These are phyloP conservation scores for Columba guinea DNA, from an alignment of 2,797 vertebrate species.

Conservation along the genomic window DNA sequence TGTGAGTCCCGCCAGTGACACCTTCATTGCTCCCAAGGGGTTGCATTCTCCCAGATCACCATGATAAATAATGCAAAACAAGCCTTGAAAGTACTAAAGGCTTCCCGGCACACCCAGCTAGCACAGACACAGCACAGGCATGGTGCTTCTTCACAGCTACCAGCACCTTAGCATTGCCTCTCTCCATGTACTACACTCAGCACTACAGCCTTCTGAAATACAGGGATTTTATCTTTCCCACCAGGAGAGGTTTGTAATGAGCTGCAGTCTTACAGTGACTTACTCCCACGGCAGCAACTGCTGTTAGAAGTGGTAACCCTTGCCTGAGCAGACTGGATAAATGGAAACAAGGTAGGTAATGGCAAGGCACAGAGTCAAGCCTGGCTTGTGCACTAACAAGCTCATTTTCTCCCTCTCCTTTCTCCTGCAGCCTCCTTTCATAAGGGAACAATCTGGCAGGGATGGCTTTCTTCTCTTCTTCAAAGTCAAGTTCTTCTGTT, in stretches of 20 bases:
- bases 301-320: neutral
- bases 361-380: neutral
- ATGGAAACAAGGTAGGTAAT: neutral
- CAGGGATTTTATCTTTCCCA: neutral
- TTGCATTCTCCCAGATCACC: neutral
- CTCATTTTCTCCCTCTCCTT: neutral
- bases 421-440: neutral
- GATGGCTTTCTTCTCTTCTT: neutral
- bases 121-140: neutral
- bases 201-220: neutral
- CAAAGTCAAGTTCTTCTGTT: neutral
- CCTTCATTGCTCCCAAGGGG: neutral
- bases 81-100: neutral
- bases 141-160: neutral
- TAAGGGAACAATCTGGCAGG: neutral
- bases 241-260: neutral
- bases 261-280: neutral
- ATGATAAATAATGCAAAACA: neutral
- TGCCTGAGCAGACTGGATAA: neutral
- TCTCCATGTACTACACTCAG: neutral
- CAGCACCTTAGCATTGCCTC: neutral
- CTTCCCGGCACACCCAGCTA: neutral
- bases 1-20: accelerated
- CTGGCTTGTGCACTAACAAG: neutral
- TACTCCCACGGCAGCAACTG: neutral